A percentile compares a stretch with the other conserved stretches of the same genome.
Conservation (phyloP, 2,113 vertebrate species). For the Corapipo altera region DNA sequence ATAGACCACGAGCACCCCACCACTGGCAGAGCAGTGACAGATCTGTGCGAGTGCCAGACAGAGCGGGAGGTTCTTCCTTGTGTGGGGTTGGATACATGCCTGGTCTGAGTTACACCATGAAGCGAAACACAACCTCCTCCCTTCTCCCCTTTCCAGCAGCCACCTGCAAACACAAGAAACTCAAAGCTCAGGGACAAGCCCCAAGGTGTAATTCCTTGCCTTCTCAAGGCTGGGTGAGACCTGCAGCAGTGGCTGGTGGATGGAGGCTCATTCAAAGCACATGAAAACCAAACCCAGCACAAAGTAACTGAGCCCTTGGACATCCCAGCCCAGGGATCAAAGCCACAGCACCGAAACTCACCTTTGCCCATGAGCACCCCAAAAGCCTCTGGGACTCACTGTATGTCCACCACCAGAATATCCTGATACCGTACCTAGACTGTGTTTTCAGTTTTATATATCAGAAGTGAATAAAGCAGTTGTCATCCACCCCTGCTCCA, state of each 20-base stretch:
- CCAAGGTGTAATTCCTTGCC: neutral
- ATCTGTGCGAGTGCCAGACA: fast-evolving
- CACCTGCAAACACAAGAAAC: neutral
- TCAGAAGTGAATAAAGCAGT: constrained; percentile 44
- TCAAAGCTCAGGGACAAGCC: neutral
- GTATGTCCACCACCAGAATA: fast-evolving
- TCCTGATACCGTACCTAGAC: neutral
- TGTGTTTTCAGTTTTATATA: constrained; percentile 9
- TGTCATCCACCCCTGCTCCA: constrained; percentile 41
- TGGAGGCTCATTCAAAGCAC: neutral
- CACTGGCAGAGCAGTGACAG: neutral
- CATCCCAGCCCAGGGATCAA: neutral
- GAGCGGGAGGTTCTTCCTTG: neutral
- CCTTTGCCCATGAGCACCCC: neutral
- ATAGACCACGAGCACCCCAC: fast-evolving
- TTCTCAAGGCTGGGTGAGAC: neutral
- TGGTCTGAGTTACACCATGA: neutral
- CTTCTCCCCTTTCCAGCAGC: neutral
- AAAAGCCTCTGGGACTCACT: fast-evolving
- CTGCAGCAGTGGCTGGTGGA: fast-evolving
- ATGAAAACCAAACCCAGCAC: neutral
- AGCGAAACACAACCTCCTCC: neutral
- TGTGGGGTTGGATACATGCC: fast-evolving
- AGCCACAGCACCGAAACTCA: neutral
- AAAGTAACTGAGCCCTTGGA: neutral